Percentiles rank a stretch among this genome's conserved stretches.
Conservation (phyloP, 2,113 vertebrate genomes). For the Galemys pyrenaicus region DNA sequence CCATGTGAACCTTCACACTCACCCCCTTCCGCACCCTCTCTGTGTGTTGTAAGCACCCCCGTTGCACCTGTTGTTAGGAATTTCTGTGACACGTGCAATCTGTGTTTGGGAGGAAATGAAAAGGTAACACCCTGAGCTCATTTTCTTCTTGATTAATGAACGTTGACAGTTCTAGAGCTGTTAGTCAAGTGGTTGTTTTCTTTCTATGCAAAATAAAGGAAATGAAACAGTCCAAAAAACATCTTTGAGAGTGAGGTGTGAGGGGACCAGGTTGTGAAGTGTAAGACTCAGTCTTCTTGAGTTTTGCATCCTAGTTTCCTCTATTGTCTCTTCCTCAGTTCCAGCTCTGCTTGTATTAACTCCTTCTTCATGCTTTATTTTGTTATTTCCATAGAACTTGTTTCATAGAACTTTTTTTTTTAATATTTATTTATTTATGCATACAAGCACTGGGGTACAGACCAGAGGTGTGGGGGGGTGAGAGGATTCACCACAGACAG, state of each 20-base stretch:
- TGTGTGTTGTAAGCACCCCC: neutral
- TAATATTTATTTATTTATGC: no score
- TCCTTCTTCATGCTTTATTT: constrained; percentile 16
- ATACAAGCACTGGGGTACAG: no score
- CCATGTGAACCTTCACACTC: neutral
- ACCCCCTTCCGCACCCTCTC: neutral
- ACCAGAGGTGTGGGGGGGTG: no score
- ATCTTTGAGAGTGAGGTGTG: neutral
- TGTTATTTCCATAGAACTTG: neutral
- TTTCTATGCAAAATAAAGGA: no score
- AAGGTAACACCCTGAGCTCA: neutral
- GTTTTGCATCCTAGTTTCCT: neutral
- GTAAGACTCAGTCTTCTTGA: neutral
- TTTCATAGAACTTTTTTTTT: neutral
- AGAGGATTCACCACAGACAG: no score
- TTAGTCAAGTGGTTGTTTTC: no score
- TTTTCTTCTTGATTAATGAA: constrained; percentile 41
- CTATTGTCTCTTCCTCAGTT: neutral
- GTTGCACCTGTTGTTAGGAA: neutral
- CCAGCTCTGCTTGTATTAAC: neutral
- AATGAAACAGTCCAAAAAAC: no score
- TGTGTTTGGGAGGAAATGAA: constrained; percentile 10
- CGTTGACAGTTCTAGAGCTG: neutral
- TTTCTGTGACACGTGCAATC: neutral
- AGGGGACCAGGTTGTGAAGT: neutral